phyloP scores from a whole-genome alignment of 1,140 invertebrate genomes.

The Sminthurinus signatus region DNA sequence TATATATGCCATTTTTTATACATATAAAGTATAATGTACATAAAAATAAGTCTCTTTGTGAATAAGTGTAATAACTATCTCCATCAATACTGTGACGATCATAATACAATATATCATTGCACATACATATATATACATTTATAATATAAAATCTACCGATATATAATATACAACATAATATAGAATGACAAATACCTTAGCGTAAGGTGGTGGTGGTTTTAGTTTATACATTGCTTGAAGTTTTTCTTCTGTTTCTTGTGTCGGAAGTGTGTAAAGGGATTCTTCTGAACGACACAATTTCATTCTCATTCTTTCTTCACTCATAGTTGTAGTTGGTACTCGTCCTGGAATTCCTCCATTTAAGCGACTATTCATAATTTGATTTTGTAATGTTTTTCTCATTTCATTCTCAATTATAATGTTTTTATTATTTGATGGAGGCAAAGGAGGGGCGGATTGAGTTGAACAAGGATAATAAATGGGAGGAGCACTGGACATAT shows the following conservation, averaged over 20 bases:
- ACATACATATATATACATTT: too few relatives aligned
- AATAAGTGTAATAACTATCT: too few relatives aligned
- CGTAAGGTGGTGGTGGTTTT: slow-evolving; percentile 38
- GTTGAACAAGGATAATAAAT: slow-evolving; percentile 39
- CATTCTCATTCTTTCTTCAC: slow-evolving; percentile 29
- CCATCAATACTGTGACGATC: too few relatives aligned
- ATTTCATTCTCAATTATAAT: slow-evolving; percentile 39
- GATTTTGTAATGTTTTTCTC: slow-evolving; percentile 35
- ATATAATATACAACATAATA: too few relatives aligned
- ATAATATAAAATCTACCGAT: background rate
- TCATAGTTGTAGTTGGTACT: background rate
- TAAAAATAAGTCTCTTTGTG: too few relatives aligned
- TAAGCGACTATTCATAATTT: slow-evolving; percentile 21
- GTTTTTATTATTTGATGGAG: slow-evolving; percentile 29
- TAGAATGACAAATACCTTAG: too few relatives aligned
- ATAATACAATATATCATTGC: background rate
- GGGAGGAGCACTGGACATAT: slow-evolving; percentile 13
- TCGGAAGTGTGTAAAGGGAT: slow-evolving; percentile 34
- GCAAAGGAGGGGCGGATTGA: slow-evolving; percentile 40
- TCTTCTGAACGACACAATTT: slow-evolving; percentile 37
- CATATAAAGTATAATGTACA: too few relatives aligned
- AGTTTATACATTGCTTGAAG: slow-evolving; percentile 38
- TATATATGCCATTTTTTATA: too few relatives aligned
- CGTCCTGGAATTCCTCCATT: background rate
- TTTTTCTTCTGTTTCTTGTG: slow-evolving; percentile 30